These are phyloP conservation scores for Chaetura pelagica DNA, from an alignment of 2,113 vertebrate species.

Conservation along the genomic window DNA sequence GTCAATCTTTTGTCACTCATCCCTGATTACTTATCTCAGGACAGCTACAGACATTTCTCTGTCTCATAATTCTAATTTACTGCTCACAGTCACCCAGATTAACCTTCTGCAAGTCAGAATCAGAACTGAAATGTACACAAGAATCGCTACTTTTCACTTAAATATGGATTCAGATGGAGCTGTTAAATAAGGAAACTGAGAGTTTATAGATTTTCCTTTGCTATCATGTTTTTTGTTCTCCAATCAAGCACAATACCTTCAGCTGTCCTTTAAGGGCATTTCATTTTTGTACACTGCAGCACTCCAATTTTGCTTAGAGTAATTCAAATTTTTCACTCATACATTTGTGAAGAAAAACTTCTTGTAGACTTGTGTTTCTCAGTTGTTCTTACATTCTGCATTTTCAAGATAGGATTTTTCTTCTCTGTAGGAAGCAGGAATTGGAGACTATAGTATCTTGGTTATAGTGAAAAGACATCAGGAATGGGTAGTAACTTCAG, in stretches of 20 bases:
- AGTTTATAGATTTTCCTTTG: constrained; percentile 31
- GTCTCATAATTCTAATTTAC: constrained; percentile 80
- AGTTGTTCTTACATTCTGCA: background rate
- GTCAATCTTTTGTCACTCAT: constrained; percentile 76
- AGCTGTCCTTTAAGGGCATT: background rate
- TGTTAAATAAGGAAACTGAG: constrained; percentile 3
- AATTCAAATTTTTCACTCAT: background rate
- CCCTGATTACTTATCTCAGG: constrained; percentile 70
- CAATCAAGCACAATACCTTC: background rate
- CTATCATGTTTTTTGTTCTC: background rate
- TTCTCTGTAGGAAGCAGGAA: background rate
- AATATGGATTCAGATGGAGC: background rate
- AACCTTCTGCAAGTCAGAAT: constrained; percentile 74
- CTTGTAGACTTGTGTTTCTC: background rate
- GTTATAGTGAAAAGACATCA: background rate
- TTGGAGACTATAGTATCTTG: background rate
- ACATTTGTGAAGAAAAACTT: background rate
- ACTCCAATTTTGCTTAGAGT: background rate
- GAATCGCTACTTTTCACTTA: background rate
- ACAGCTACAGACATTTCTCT: constrained; percentile 77
- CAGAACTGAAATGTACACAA: background rate
- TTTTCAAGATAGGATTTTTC: background rate
- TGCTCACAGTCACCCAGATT: constrained; percentile 79
- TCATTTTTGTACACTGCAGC: background rate
- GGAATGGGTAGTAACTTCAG: background rate